Evolutionary conservation across 1,140 invertebrate genomes (phyloP).

Genomic region (Olivierus martensii): DNA sequence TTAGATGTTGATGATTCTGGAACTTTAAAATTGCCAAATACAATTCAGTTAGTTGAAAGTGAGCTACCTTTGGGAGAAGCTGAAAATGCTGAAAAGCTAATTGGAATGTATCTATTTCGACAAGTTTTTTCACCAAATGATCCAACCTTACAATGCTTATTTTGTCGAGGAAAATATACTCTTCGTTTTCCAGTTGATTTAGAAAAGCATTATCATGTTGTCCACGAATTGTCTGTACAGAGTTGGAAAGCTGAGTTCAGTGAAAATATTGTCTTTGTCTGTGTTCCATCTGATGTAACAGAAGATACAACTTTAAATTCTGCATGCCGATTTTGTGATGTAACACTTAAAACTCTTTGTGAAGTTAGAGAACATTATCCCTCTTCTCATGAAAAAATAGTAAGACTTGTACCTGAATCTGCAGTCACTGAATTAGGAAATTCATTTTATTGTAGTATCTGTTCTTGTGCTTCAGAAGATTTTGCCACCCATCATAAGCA

Average conservation of each 20-base stretch:
- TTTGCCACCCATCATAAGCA: conserved; percentile 22
- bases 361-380: conserved; percentile 23
- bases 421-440: conserved; percentile 15
- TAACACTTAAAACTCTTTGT: conserved; percentile 17
- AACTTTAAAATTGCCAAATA: conserved; percentile 21
- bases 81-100: conserved; percentile 16
- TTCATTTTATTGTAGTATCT: conserved; percentile 22
- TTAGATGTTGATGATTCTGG: conserved; percentile 13
- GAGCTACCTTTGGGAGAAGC: conserved; percentile 21
- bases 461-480: conserved; percentile 17
- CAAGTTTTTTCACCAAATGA: conserved; percentile 22
- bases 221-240: conserved; percentile 21
- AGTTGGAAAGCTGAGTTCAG: conserved; percentile 21
- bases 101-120: conserved; percentile 20
- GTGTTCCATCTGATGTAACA: conserved; percentile 19
- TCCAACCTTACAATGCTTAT: conserved; percentile 19
- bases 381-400: conserved; percentile 18
- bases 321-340: conserved; percentile 23
- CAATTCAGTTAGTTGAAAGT: conserved; percentile 22
- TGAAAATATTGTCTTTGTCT: conserved; percentile 24
- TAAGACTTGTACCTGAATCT: conserved; percentile 17
- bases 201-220: conserved; percentile 24
- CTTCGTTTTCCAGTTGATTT: conserved; percentile 20
- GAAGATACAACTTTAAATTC: conserved; percentile 20
- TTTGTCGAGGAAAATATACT: conserved; percentile 21